These are phyloP conservation scores for Scophthalmus maximus DNA, from an alignment of 2,113 vertebrate genomes.

Conservation along the genomic window DNA sequence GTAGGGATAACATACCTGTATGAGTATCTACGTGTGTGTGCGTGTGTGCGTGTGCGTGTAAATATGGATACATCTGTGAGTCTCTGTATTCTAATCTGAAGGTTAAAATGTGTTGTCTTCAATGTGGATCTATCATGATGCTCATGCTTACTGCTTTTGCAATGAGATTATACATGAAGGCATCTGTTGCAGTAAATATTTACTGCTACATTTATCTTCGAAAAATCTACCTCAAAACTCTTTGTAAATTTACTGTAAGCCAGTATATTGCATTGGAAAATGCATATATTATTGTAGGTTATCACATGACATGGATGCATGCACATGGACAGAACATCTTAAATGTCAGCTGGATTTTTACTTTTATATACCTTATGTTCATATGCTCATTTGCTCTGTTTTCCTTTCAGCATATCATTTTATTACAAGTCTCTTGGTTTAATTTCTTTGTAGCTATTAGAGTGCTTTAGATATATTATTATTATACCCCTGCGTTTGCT, in stretches of 20 bases:
- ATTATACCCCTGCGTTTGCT: background rate
- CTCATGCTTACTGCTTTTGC: slow-evolving; percentile 12
- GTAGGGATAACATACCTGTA: slow-evolving; percentile 64
- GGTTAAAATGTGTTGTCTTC: slow-evolving; percentile 49
- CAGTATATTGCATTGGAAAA: too few relatives aligned
- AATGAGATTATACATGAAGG: background rate
- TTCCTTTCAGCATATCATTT: background rate
- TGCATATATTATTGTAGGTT: too few relatives aligned
- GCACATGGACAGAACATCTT: too few relatives aligned
- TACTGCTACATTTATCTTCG: too few relatives aligned
- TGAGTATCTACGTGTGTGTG: slow-evolving; percentile 23
- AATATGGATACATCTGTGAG: slow-evolving; percentile 28
- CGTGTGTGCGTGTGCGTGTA: background rate
- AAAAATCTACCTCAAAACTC: too few relatives aligned
- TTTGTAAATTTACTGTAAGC: too few relatives aligned
- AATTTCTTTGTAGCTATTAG: background rate
- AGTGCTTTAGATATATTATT: background rate
- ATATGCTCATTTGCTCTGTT: too few relatives aligned
- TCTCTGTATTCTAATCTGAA: slow-evolving; percentile 49
- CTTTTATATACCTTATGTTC: background rate
- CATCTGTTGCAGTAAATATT: background rate
- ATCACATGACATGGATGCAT: too few relatives aligned
- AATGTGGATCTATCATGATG: slow-evolving; percentile 23
- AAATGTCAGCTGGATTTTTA: too few relatives aligned
- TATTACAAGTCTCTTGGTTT: background rate